Evolutionary conservation across 2,888 invertebrate genomes (phyloP), one percentile per base, ranked within the genome.

Genomic region (Elmis aenea): DNA sequence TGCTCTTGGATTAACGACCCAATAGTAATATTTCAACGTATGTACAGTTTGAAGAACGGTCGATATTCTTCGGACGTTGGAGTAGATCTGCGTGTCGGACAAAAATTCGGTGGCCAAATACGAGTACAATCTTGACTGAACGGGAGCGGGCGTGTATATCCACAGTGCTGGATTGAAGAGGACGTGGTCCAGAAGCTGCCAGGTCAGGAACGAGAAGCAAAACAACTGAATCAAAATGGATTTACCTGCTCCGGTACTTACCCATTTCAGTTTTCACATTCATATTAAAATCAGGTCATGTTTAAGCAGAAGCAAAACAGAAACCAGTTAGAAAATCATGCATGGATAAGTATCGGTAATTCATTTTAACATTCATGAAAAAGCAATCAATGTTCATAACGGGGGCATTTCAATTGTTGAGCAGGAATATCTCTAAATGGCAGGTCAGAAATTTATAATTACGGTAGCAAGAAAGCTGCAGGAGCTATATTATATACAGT

Each of bases 31-130:
- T 73, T 99, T 99, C 46, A 99, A 77, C 2, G 99, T 95, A 68
- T 99, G 97, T 52, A 99, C 92, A 13, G 96, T 95, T 72, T 99
- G 97, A 27, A 99, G 75, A 0, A 96, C 95, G 1, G 97, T 97
- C 57, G 94, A 94, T 43, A 99, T 95, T 33, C 99, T 77, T 33
- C 97, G 74, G 33, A 96, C 95, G 68, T 93, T 94, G 58, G 90
- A 93, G 72, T 96, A 96, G 60, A 96, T 94, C 69, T 95, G 94
- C 2, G 94, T 92, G 68, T 97, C 95, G 42, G 90, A 90, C 40
- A 99, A 77, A 73, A 99, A 99, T 70, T 99, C 97, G n/a, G 94
- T 94, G 24, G 97, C 94, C 70, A 99, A 73, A 72, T 97, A 99
- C 61, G 92, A 91, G 75, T 99, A 99, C 29, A 99, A 79, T 50